Evolutionary conservation across 2,888 invertebrate species (phyloP), one percentile per base, ranked within the genome.

Genomic region (Blera fallax): DNA sequence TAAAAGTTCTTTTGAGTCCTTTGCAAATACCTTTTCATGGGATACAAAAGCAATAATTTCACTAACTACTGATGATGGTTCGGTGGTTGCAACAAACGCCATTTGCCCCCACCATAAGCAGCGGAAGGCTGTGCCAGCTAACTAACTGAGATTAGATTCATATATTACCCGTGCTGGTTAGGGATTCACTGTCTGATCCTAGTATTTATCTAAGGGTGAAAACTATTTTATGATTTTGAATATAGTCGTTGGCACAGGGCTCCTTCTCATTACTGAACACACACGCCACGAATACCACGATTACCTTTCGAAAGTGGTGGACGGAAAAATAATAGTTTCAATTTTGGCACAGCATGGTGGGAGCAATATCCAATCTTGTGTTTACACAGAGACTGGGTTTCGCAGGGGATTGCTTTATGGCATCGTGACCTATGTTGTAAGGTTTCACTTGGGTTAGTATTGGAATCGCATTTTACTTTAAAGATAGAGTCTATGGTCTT

Each of bases 221-320:
- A 85, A 85, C 85, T 85, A 81, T 85, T 85, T 85, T 85, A 85
- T 85, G 85, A 85, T 85, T 85, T 77, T 77, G 76, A 81, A 81
- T 81, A 81, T 72, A 58, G 80, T 80, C 52, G 64, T 52, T 74
- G 84, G 80, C 80, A 74, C 78, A 56, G 10, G 21, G 32, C 73
- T 56, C 67, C n/a, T 58, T 37, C 34, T 58, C 58, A 76, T 67
- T 76, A 67, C 48, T 18, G 32, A 18, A 8, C 14, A 27, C 27
- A 48, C 24, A 24, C 10, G 40, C 21, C 43, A 48, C 14, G 62
- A 45, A n/a, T n/a, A n/a, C 40, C 10, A 54, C 43, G 74, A 60
- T 67, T 78, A 60, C 67, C 60, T 79, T 83, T 78, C 18, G 67
- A 48, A 72, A 56, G 40, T 62, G 78, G 54, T 54, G 40, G 67